Conservation (phyloP, 2,888 invertebrate genomes). For the Stegophylla sp. region DNA sequence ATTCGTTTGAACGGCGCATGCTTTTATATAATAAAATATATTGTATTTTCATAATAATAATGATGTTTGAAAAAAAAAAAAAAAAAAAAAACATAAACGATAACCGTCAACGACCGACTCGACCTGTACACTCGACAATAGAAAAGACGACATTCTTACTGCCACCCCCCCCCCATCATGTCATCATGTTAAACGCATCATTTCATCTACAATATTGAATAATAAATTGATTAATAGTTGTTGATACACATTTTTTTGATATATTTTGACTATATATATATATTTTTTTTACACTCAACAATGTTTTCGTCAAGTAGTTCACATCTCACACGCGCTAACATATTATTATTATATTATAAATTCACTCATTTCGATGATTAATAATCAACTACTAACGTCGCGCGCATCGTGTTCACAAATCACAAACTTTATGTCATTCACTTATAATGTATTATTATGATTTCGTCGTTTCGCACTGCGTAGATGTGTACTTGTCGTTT, state of each 20-base stretch:
- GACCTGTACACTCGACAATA: not conserved
- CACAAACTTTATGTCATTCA: not conserved
- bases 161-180: too few species aligned
- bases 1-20: slow-evolving; percentile 38
- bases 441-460: not conserved
- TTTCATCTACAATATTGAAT: slow-evolving; percentile 10
- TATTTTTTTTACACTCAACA: too few species aligned
- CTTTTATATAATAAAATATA: slow-evolving; percentile 24
- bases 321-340: not conserved
- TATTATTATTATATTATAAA: not conserved
- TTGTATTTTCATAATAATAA: not conserved
- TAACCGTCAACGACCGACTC: not conserved
- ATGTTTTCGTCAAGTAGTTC: not conserved
- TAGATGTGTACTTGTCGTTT: not conserved
- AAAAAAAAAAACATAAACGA: not conserved
- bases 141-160: slow-evolving; percentile 32
- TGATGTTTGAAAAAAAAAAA: not conserved
- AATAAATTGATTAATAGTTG: slow-evolving; percentile 19
- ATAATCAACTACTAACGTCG: not conserved
- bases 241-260: not conserved
- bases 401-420: not conserved
- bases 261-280: not conserved
- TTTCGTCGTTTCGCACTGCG: not conserved
- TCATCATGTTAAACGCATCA: slow-evolving; percentile 4
- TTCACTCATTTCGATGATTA: not conserved